A percentile compares a stretch with the other conserved stretches of the same genome.
These are phyloP conservation scores for Macaria liturata DNA, from an alignment of 2,888 invertebrate species.

Conservation along the genomic window DNA sequence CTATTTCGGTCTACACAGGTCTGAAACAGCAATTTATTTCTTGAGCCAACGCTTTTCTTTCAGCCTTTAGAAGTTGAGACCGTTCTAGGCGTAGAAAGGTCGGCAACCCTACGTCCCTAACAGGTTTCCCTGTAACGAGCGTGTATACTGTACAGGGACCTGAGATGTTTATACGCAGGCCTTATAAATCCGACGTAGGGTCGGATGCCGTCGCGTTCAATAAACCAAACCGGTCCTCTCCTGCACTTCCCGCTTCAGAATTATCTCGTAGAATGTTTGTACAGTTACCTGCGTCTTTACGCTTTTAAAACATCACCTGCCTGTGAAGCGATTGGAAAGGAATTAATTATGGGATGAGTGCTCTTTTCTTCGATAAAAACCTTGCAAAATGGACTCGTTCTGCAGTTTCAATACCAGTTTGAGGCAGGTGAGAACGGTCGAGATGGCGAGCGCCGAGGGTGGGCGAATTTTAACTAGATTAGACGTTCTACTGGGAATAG, in stretches of 20 bases:
- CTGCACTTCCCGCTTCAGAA: constrained; percentile 70
- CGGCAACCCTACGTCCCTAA: constrained; percentile 33
- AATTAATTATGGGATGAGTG: constrained; percentile 17
- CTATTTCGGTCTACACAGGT: neutral
- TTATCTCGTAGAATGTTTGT: constrained; percentile 71
- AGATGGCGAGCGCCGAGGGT: no score
- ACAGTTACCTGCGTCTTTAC: constrained; percentile 56
- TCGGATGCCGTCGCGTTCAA: constrained; percentile 70
- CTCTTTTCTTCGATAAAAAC: neutral
- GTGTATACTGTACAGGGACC: constrained; percentile 27
- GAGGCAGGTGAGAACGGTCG: no score
- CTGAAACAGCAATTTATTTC: constrained; percentile 2
- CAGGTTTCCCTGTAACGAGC: constrained; percentile 53
- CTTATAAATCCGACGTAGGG: constrained; percentile 64
- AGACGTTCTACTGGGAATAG: no score
- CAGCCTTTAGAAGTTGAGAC: no score
- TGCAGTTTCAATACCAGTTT: no score
- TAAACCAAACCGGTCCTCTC: constrained; percentile 69
- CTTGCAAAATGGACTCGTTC: neutral
- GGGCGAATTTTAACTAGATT: no score
- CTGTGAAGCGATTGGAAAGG: constrained; percentile 14
- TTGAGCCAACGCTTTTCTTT: neutral
- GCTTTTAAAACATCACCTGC: constrained; percentile 31
- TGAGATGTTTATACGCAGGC: constrained; percentile 47
- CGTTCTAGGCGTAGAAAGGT: constrained; percentile 23